A percentile compares a stretch with the other conserved stretches of the same genome.
Conservation (phyloP, 2,113 vertebrate genomes). For the Mixornis gularis region DNA sequence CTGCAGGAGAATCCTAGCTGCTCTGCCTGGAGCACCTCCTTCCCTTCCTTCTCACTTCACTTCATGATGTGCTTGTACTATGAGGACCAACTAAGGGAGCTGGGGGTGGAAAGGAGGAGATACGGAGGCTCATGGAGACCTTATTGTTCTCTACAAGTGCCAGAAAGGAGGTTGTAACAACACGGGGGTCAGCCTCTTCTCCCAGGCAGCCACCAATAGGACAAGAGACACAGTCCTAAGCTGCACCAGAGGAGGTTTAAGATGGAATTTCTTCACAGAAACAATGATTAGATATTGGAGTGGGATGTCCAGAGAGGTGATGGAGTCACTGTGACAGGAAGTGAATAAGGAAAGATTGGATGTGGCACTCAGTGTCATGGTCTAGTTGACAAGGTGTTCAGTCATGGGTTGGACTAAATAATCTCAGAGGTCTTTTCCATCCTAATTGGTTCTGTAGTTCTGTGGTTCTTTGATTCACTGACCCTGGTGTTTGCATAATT, state of each 20-base stretch:
- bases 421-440: background rate
- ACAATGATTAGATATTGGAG: background rate
- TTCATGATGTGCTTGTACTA: background rate
- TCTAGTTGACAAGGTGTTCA: fast-evolving
- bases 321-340: background rate
- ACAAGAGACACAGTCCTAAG: background rate
- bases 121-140: background rate
- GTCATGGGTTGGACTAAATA: background rate
- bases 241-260: background rate
- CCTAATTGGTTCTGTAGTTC: background rate
- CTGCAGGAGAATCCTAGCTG: background rate
- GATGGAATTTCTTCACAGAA: background rate
- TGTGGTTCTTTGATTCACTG: background rate
- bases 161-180: background rate
- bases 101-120: background rate
- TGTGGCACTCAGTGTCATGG: background rate
- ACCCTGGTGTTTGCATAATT: background rate
- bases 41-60: background rate
- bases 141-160: background rate
- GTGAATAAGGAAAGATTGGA: background rate
- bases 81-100: background rate
- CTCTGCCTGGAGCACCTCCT: background rate
- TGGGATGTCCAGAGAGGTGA: background rate
- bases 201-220: background rate
- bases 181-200: background rate